A percentile compares a stretch with the other conserved stretches of the same genome.
Conservation (phyloP, 2,797 vertebrate genomes). For the Choloepus didactylus region DNA sequence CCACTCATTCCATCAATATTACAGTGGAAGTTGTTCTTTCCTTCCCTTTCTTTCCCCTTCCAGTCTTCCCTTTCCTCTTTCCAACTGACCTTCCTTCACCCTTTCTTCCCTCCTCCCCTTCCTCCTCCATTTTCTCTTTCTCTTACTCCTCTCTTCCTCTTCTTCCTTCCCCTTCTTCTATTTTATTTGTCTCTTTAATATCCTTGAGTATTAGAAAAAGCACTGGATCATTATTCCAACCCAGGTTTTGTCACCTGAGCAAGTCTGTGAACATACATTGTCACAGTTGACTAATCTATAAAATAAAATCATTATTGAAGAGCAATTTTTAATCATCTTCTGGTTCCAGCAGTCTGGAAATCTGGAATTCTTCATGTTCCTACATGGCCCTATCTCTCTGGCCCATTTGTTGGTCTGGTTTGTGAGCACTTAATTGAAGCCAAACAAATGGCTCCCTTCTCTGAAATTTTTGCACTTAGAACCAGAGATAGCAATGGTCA, state of each 20-base stretch:
- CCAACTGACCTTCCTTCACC: too few species aligned
- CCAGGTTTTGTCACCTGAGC: neutral
- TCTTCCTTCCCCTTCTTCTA: neutral
- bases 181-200: neutral
- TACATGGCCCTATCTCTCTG: neutral
- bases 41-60: neutral
- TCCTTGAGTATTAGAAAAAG: neutral
- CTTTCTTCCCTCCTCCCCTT: too few species aligned
- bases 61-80: too few species aligned
- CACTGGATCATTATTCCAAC: neutral
- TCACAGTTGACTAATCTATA: neutral
- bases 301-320: constrained; percentile 22
- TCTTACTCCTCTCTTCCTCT: too few species aligned
- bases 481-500: neutral
- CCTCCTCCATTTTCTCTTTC: too few species aligned
- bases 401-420: neutral
- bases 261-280: neutral
- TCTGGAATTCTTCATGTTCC: neutral
- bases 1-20: neutral
- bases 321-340: neutral
- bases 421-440: neutral
- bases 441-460: neutral
- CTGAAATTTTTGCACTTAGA: constrained; percentile 37
- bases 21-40: neutral
- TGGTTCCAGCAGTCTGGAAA: neutral